phyloP scores from a whole-genome alignment of 2,888 invertebrate species.

The Marronus borbonicus region DNA sequence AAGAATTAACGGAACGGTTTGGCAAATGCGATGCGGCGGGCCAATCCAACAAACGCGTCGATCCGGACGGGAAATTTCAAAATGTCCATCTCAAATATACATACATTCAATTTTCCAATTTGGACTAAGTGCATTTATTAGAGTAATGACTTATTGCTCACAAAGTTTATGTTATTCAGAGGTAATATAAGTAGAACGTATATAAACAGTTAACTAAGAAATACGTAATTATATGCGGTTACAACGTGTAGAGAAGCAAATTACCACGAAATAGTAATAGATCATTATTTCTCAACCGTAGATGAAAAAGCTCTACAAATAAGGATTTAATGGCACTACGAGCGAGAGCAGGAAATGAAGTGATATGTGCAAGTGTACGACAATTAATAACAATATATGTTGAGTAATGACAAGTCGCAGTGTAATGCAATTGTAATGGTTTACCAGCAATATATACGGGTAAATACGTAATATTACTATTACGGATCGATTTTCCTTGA shows the following conservation, averaged over 20 bases:
- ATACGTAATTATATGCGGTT: background rate
- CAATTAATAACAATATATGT: slow-evolving; percentile 38
- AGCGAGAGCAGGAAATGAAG: slow-evolving; percentile 22
- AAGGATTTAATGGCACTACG: slow-evolving; percentile 31
- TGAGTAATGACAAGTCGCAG: slow-evolving; percentile 20
- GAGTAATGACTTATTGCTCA: too few relatives aligned
- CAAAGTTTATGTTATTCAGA: too few relatives aligned
- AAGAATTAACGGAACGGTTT: too few relatives aligned
- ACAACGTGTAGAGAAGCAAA: background rate
- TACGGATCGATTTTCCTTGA: slow-evolving; percentile 42
- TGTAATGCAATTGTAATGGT: background rate
- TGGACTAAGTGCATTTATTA: too few relatives aligned
- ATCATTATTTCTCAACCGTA: slow-evolving; percentile 22
- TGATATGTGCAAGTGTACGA: slow-evolving; percentile 12
- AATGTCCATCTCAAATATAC: too few relatives aligned
- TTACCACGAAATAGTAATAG: slow-evolving; percentile 15
- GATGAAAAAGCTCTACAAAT: slow-evolving; percentile 30
- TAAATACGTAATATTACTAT: background rate
- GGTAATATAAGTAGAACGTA: too few relatives aligned
- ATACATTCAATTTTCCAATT: too few relatives aligned
- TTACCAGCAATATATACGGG: background rate
- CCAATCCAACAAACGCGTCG: too few relatives aligned
- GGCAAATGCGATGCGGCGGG: too few relatives aligned
- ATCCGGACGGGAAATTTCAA: too few relatives aligned
- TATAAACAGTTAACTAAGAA: background rate